Evolutionary conservation across 1,140 invertebrate genomes (phyloP).

Genomic region (Teleogryllus occipitalis): DNA sequence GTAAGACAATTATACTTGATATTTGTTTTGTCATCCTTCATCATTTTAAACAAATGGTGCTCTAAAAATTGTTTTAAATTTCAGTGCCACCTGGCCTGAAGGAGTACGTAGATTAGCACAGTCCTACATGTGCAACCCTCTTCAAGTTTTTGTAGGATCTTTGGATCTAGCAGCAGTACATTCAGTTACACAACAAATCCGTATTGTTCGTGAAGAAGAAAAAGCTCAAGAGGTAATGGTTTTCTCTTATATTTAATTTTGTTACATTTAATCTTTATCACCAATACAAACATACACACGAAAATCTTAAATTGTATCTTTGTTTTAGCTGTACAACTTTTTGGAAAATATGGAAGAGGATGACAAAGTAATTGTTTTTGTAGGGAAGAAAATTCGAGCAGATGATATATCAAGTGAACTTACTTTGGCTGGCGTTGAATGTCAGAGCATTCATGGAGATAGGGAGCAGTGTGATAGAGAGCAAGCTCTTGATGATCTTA

Average conservation of each 20-base stretch:
- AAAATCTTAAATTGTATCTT: slow-evolving; percentile 24
- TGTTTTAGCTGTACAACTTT: slow-evolving; percentile 47
- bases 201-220: slow-evolving; percentile 63
- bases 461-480: slow-evolving; percentile 80
- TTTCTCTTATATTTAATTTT: not conserved
- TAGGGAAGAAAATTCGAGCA: slow-evolving; percentile 71
- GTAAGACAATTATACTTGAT: not conserved
- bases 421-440: slow-evolving; percentile 52
- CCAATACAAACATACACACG: no score
- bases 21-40: not conserved
- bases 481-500: slow-evolving; percentile 73
- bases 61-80: slow-evolving; percentile 25
- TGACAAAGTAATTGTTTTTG: slow-evolving; percentile 84
- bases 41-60: not conserved
- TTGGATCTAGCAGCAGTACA: slow-evolving; percentile 79
- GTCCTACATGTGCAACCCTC: slow-evolving; percentile 77
- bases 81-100: slow-evolving; percentile 79
- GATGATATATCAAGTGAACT: slow-evolving; percentile 76
- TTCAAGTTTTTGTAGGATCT: slow-evolving; percentile 81
- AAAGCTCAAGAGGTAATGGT: slow-evolving; percentile 49
- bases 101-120: slow-evolving; percentile 72
- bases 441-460: slow-evolving; percentile 80
- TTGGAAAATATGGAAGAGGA: slow-evolving; percentile 50
- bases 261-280: not conserved
- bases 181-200: slow-evolving; percentile 66